Evolutionary conservation across 2,797 vertebrate species (phyloP).

Genomic region (Sardinella longiceps): DNA sequence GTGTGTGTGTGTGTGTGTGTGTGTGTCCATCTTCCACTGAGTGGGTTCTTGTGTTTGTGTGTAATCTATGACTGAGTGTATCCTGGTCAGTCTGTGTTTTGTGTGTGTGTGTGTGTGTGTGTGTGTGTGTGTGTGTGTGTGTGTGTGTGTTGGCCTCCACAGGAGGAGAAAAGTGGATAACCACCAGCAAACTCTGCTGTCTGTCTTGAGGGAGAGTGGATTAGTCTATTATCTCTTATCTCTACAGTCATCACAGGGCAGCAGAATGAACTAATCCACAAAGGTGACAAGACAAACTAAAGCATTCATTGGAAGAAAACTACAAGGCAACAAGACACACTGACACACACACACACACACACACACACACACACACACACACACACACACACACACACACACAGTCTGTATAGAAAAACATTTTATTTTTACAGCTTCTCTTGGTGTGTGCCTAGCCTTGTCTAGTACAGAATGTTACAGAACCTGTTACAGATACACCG

Average conservation of each 20-base stretch:
- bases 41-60: constrained; percentile 3
- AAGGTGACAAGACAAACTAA: background rate
- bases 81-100: background rate
- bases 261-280: background rate
- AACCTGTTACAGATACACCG: too few species aligned
- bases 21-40: constrained; percentile 54
- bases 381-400: too few species aligned
- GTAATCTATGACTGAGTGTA: background rate
- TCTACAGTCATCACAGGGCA: background rate
- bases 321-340: background rate
- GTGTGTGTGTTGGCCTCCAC: constrained; percentile 63
- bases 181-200: background rate
- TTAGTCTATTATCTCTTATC: background rate
- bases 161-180: too few species aligned
- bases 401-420: too few species aligned
- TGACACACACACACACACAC: too few species aligned
- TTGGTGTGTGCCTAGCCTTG: too few species aligned
- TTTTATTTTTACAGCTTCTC: too few species aligned
- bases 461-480: too few species aligned
- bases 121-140: constrained; percentile 47
- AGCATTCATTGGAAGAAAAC: background rate
- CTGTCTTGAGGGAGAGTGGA: background rate
- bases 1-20: constrained; percentile 74
- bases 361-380: too few species aligned
- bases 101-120: too few species aligned